These are phyloP conservation scores for Craseonycteris thonglongyai DNA, from an alignment of 2,113 vertebrate species.

Conservation along the genomic window DNA sequence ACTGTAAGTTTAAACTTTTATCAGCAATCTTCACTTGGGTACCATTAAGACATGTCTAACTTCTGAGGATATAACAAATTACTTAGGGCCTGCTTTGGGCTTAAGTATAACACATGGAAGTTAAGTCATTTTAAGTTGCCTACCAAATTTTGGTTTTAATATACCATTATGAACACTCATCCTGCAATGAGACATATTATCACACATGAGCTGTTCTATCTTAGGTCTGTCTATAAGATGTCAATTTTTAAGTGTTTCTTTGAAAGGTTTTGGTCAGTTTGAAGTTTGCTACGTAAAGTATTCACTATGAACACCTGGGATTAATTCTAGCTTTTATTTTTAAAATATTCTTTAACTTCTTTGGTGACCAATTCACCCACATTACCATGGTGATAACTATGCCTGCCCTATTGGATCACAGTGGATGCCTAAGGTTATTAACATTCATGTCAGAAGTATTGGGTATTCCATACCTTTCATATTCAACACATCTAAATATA, in stretches of 20 bases:
- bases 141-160: not conserved
- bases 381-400: not conserved
- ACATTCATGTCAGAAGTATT: not conserved
- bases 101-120: not conserved
- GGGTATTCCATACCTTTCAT: not conserved
- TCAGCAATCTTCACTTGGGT: not conserved
- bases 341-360: not conserved
- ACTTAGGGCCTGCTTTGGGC: not conserved
- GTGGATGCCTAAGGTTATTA: not conserved
- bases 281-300: not conserved
- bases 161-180: not conserved
- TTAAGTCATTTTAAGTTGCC: not conserved
- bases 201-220: not conserved
- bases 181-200: not conserved
- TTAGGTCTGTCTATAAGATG: not conserved
- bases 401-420: not conserved
- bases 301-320: not conserved
- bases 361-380: not conserved
- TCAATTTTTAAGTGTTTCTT: slow-evolving; percentile 44
- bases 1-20: not conserved
- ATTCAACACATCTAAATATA: not conserved
- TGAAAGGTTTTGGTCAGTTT: slow-evolving; percentile 20
- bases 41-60: not conserved
- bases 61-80: not conserved
- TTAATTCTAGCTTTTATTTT: not conserved